These are phyloP conservation scores for Brachyhypopomus gauderio DNA, from an alignment of 2,113 vertebrate species.

Conservation along the genomic window DNA sequence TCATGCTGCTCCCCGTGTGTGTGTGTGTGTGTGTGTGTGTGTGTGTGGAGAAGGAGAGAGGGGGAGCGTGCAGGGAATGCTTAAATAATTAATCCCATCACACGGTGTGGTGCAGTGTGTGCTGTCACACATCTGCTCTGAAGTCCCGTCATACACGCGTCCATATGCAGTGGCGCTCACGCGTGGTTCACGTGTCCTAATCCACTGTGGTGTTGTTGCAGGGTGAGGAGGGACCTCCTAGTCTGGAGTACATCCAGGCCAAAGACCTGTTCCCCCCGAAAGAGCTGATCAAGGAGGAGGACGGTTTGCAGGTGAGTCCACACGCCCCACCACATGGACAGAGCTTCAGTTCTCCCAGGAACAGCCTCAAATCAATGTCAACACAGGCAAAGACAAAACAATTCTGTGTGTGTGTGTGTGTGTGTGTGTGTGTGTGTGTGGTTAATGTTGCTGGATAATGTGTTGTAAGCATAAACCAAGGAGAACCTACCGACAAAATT, in stretches of 20 bases:
- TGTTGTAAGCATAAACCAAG: too few relatives aligned
- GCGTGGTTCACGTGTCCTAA: background rate
- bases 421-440: too few relatives aligned
- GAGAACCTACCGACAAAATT: too few relatives aligned
- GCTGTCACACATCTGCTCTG: slow-evolving; percentile 2
- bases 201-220: slow-evolving; percentile 61
- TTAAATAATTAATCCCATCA: background rate
- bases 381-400: too few relatives aligned
- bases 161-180: background rate
- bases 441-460: too few relatives aligned
- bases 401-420: too few relatives aligned
- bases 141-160: background rate
- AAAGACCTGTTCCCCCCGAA: slow-evolving; percentile 98
- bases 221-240: slow-evolving; percentile 99
- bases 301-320: slow-evolving; percentile 86
- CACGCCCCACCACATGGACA: background rate
- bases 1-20: too few relatives aligned
- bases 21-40: background rate
- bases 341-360: too few relatives aligned
- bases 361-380: too few relatives aligned
- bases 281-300: slow-evolving; percentile 97
- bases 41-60: background rate
- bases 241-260: slow-evolving; percentile 99
- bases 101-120: background rate
- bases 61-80: background rate